Evolutionary conservation across 2,888 invertebrate genomes (phyloP).

Genomic region (Drosophila birchii): DNA sequence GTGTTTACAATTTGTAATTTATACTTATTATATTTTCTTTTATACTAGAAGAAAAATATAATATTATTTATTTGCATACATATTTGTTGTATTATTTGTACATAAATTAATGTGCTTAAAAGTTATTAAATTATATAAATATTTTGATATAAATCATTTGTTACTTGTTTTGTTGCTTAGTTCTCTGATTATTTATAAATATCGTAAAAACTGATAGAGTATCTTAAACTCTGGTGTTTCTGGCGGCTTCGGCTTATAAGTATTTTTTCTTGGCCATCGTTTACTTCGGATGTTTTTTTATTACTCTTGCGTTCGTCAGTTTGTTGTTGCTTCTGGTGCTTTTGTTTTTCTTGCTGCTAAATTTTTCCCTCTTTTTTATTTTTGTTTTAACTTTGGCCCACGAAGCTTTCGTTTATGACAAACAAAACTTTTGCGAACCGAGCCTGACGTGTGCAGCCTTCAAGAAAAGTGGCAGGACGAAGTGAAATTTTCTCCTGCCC

Average conservation of each 20-base stretch:
- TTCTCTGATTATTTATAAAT: not conserved
- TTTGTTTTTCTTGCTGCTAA: slow-evolving; percentile 37
- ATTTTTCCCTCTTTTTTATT: slow-evolving; percentile 18
- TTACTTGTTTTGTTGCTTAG: too few species aligned
- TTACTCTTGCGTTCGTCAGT: slow-evolving; percentile 61
- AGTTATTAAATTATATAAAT: too few species aligned
- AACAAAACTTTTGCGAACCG: slow-evolving; percentile 68
- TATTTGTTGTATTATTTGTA: too few species aligned
- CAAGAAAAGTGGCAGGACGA: slow-evolving; percentile 67
- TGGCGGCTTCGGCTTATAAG: slow-evolving; percentile 16
- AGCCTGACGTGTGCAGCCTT: slow-evolving; percentile 71
- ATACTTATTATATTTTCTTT: not conserved
- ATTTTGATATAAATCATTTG: too few species aligned
- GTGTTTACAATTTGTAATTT: not conserved
- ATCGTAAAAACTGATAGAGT: slow-evolving; percentile 1
- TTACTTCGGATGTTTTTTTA: slow-evolving; percentile 61
- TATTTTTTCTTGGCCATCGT: slow-evolving; percentile 22
- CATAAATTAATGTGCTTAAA: too few species aligned
- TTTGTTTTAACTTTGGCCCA: slow-evolving; percentile 48
- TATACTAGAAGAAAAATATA: not conserved
- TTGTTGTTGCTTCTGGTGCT: slow-evolving; percentile 14
- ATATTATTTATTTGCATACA: not conserved
- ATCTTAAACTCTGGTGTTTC: slow-evolving; percentile 4
- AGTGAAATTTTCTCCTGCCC: slow-evolving; percentile 56
- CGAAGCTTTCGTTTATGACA: slow-evolving; percentile 69